Conservation (phyloP, 1,140 invertebrate genomes). For the Himalopsyche phryganea region DNA sequence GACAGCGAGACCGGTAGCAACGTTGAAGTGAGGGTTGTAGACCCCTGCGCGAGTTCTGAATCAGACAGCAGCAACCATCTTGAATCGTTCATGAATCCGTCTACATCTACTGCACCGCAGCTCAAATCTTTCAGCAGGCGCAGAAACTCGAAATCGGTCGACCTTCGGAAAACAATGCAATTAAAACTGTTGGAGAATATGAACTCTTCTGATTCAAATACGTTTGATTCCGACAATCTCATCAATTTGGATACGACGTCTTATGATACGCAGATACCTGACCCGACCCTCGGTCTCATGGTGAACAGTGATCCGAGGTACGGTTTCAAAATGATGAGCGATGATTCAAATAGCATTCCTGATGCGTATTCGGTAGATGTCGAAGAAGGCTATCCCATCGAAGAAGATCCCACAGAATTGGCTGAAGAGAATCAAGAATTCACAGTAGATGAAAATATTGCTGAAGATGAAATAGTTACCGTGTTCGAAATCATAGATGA, state of each 20-base stretch:
- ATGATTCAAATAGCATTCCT: conserved; percentile 9
- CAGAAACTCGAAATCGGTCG: conserved; percentile 5
- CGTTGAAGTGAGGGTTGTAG: conserved; percentile 47
- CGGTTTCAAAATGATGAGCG: conserved; percentile 5
- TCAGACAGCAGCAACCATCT: conserved; percentile 46
- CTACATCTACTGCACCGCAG: neutral
- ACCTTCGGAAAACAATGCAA: conserved; percentile 11
- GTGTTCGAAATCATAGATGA: conserved; percentile 52
- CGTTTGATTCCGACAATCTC: conserved; percentile 7
- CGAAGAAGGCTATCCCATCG: conserved; percentile 3
- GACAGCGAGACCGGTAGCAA: conserved; percentile 51
- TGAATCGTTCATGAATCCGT: conserved; percentile 8
- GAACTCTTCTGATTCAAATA: conserved; percentile 11
- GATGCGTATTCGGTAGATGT: conserved; percentile 13
- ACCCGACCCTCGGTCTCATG: conserved; percentile 26
- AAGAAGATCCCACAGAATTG: neutral
- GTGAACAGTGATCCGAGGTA: conserved; percentile 22
- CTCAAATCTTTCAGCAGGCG: conserved; percentile 21
- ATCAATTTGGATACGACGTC: conserved; percentile 16
- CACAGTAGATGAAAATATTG: conserved; percentile 25
- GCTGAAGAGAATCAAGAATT: conserved; percentile 6
- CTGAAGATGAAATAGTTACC: conserved; percentile 51
- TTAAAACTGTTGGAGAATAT: conserved; percentile 13
- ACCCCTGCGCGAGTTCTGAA: conserved; percentile 49
- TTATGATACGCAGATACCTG: conserved; percentile 27